Base-by-base conservation (phyloP, 2,797 vertebrate species). In the Peromyscus attwateri region DNA sequence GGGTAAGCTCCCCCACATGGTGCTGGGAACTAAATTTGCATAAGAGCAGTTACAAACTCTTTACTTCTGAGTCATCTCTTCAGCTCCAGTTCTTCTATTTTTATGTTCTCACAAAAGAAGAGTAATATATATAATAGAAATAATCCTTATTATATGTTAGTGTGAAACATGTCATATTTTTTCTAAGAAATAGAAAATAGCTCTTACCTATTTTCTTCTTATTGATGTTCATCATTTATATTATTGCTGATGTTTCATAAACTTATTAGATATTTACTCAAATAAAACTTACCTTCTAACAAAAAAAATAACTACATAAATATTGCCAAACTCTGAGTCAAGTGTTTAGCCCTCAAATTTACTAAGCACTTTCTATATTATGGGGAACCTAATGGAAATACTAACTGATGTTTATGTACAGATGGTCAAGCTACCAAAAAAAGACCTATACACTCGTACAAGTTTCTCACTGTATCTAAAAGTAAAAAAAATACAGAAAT, bases 271-370 rank as follows among this genome's bases (percentile, higher is more conserved):
- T 92, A 60, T 37, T 80, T 62, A 90, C 62, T 16, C 43, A 83
- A 90, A 83, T 43, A 89, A 95, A 83, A 7, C 16, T 75, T 90
- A 0, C 64, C 83, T 92, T 62, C 57, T 62, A 60, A 62, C 31
- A 62, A 87, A 89, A 93, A 46, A 94, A 93, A 79, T 73, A 91
- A 66, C 37, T 71, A 49, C 31, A 43, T 75, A 75, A 64, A 21
- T 87, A 80, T 79, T 87, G 4, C 46, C 77, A 92, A 31, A 1
- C 25, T 93, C 95, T 34, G 70, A 90, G 34, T 93, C 37, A 87
- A 92, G 79, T 66, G 77, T 87, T 87, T 73, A 93, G 77, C 55
- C 25, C 93, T 91, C 43, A 93, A 34, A 84, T 94, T 95, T 92
- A 37, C 31, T 77, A 79, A 57, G 73, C 29, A n/a, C n/a, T 62